A percentile compares a stretch with the other conserved stretches of the same genome.
Evolutionary conservation across 1,140 invertebrate species (phyloP).

Genomic region (Heliconius hermathena): DNA sequence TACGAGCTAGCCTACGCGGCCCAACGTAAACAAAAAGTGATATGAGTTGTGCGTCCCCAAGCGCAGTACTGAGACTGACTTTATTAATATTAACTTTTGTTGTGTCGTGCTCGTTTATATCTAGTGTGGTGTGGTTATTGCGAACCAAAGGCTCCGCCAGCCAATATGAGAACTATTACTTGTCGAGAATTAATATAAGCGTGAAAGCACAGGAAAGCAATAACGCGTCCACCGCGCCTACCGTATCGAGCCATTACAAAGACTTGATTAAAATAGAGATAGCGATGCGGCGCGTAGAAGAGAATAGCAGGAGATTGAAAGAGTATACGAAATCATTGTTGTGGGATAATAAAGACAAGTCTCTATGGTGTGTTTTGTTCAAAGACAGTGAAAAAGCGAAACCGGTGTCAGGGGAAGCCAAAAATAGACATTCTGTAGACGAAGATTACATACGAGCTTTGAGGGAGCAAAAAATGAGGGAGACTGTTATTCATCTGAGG

Average conservation of each 20-base stretch:
- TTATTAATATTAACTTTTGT: conserved; percentile 72
- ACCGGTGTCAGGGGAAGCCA: conserved; percentile 43
- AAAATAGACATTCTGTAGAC: conserved; percentile 63
- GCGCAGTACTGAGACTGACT: conserved; percentile 69
- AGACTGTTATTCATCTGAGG: conserved; percentile 68
- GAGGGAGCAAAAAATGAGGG: conserved; percentile 71
- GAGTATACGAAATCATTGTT: conserved; percentile 79
- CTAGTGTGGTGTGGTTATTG: conserved; percentile 75
- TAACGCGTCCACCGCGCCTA: conserved; percentile 56
- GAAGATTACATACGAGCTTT: conserved; percentile 68
- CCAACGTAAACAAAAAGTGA: conserved; percentile 79
- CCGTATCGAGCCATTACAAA: conserved; percentile 76
- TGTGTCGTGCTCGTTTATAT: conserved; percentile 71
- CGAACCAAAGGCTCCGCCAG: conserved; percentile 59
- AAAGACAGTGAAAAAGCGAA: conserved; percentile 74
- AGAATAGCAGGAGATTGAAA: conserved; percentile 78
- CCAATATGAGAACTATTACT: conserved; percentile 80
- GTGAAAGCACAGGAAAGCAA: conserved; percentile 58
- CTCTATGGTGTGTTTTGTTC: conserved; percentile 81
- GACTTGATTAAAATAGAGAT: conserved; percentile 82
- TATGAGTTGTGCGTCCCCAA: conserved; percentile 77
- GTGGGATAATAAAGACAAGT: conserved; percentile 81
- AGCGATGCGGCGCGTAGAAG: conserved; percentile 78
- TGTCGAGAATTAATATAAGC: conserved; percentile 80
- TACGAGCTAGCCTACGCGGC: conserved; percentile 60